A percentile compares a stretch with the other conserved stretches of the same genome.
phyloP scores from a whole-genome alignment of 2,113 vertebrate species.

The Dolichotis patagonum region DNA sequence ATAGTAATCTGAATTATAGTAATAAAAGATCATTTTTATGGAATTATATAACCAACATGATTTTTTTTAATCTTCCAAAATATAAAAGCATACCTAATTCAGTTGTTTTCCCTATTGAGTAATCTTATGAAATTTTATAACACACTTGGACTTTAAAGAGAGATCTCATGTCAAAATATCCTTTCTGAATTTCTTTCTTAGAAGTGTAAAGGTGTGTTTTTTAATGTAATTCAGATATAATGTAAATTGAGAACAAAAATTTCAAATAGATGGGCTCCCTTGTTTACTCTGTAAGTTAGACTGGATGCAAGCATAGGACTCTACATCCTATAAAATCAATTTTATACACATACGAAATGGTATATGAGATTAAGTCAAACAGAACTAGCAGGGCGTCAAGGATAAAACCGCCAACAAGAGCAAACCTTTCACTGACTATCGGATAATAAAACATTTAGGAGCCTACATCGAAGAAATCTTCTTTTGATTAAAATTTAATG shows the following conservation, averaged over 20 bases:
- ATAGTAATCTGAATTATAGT: not conserved
- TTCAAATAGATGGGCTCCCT: not conserved
- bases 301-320: not conserved
- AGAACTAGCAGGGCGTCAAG: conserved; percentile 17
- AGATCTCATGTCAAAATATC: not conserved
- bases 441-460: conserved; percentile 65
- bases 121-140: not conserved
- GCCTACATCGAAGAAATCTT: conserved; percentile 42
- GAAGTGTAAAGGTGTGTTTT: not conserved
- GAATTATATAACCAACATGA: not conserved
- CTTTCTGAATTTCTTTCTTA: not conserved
- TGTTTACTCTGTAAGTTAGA: not conserved
- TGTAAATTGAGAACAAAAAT: not conserved
- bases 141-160: not conserved
- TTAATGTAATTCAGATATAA: not conserved
- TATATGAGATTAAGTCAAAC: conserved; percentile 25
- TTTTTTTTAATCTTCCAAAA: not conserved
- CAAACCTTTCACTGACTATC: conserved; percentile 60
- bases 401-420: conserved; percentile 27
- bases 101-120: not conserved
- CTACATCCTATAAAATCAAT: not conserved
- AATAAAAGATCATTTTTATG: not conserved
- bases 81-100: not conserved
- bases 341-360: not conserved
- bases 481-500: conserved; percentile 77